Conservation (phyloP, 2,113 vertebrate species). For the Crypturellus undulatus region DNA sequence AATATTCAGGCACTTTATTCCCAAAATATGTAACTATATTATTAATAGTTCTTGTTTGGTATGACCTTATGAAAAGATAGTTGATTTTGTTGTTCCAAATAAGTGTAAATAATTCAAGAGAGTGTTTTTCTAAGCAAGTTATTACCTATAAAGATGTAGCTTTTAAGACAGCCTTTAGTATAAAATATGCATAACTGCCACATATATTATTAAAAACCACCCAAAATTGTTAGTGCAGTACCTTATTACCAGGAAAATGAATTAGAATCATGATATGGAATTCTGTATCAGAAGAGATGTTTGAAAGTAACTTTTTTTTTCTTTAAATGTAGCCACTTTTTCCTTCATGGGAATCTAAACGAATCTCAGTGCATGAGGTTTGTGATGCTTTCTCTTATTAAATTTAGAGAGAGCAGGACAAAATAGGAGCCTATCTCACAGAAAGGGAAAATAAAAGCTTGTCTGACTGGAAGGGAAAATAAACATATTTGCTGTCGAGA, state of each 20-base stretch:
- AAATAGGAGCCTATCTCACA: neutral
- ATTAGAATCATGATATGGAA: conserved; percentile 5
- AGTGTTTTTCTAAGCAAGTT: conserved; percentile 67
- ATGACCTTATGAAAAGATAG: conserved; percentile 71
- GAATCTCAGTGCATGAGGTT: neutral
- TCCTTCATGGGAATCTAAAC: neutral
- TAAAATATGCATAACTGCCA: conserved; percentile 77
- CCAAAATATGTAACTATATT: conserved; percentile 39
- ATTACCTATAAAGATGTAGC: conserved; percentile 71
- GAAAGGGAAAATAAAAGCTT: neutral
- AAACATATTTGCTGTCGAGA: conserved; percentile 30
- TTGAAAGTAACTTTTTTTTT: conserved; percentile 13
- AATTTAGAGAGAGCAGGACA: neutral
- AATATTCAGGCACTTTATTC: conserved; percentile 39
- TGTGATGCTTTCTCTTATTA: neutral
- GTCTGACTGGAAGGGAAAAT: conserved; percentile 41
- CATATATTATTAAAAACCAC: conserved; percentile 74
- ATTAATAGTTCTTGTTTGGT: conserved; percentile 69
- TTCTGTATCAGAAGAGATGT: conserved; percentile 16
- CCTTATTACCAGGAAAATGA: conserved; percentile 45
- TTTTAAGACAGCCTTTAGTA: conserved; percentile 73
- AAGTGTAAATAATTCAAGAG: conserved; percentile 75
- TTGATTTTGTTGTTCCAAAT: conserved; percentile 72
- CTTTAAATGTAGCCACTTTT: neutral
- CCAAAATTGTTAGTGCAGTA: conserved; percentile 40